Conservation (phyloP, 1,140 invertebrate genomes). For the Arctopsyche grandis region DNA sequence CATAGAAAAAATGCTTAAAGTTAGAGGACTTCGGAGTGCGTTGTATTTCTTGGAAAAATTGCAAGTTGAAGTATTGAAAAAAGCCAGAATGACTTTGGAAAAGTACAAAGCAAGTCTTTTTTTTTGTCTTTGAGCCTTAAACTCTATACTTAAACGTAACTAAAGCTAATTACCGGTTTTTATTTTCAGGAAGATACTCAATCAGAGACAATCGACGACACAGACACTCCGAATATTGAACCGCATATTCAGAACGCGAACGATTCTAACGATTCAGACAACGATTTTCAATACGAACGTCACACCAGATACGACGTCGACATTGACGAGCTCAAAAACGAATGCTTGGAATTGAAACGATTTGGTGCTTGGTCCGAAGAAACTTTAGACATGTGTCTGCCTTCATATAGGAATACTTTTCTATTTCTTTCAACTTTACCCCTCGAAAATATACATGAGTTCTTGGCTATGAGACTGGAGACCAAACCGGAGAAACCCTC, state of each 20-base stretch:
- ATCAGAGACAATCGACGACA: conserved; percentile 24
- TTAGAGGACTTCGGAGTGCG: conserved; percentile 82
- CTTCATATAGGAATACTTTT: conserved; percentile 84
- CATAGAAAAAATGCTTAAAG: conserved; percentile 88
- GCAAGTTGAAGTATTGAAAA: conserved; percentile 73
- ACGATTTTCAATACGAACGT: conserved; percentile 52
- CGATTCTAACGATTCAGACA: conserved; percentile 39
- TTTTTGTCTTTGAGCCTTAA: not conserved
- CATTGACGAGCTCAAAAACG: conserved; percentile 51
- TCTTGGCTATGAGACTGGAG: conserved; percentile 83
- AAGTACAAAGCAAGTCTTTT: conserved; percentile 63
- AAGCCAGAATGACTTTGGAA: conserved; percentile 75
- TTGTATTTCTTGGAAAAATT: conserved; percentile 79
- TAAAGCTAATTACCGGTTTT: not conserved
- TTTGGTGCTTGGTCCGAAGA: conserved; percentile 85
- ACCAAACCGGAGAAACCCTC: conserved; percentile 86
- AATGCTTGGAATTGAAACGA: conserved; percentile 50
- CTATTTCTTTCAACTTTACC: conserved; percentile 86
- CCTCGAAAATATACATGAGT: conserved; percentile 89
- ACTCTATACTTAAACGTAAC: not conserved
- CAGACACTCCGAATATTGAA: conserved; percentile 11
- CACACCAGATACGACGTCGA: conserved; percentile 50
- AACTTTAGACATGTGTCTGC: conserved; percentile 77
- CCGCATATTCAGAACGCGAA: not conserved
- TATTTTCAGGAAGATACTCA: conserved; percentile 37